phyloP scores from a whole-genome alignment of 2,797 vertebrate species.

The Tachyglossus aculeatus region DNA sequence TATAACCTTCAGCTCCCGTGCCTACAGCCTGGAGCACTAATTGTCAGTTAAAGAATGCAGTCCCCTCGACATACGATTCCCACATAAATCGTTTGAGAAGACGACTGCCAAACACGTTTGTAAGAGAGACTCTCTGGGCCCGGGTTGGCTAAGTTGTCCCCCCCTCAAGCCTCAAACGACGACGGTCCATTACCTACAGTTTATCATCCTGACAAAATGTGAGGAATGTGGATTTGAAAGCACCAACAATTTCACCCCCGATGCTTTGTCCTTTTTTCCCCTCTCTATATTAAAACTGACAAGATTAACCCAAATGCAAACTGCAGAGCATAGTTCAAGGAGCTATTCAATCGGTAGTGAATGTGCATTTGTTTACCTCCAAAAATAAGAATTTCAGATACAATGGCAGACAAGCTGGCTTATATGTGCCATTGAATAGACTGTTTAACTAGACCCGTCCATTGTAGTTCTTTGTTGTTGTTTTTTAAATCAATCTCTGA shows the following conservation, averaged over 20 bases:
- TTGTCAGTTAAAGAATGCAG: conserved; percentile 67
- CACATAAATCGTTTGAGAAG: conserved; percentile 72
- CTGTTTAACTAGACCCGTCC: conserved; percentile 72
- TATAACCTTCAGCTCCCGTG: conserved; percentile 63
- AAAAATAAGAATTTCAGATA: conserved; percentile 78
- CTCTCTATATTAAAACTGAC: conserved; percentile 77
- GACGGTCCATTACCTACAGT: conserved; percentile 76
- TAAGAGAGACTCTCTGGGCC: conserved; percentile 70
- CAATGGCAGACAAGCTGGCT: conserved; percentile 68
- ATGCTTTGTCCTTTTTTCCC: conserved; percentile 64
- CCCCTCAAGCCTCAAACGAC: conserved; percentile 63
- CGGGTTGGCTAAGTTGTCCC: conserved; percentile 60
- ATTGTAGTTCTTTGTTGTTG: too few species aligned
- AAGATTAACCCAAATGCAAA: conserved; percentile 79
- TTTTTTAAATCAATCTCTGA: conserved; percentile 77
- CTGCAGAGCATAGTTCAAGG: conserved; percentile 78
- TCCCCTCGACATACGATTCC: conserved; percentile 58
- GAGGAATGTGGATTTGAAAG: conserved; percentile 73
- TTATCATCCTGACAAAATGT: conserved; percentile 80
- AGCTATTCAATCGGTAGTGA: conserved; percentile 75
- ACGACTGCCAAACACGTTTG: conserved; percentile 50
- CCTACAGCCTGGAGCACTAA: conserved; percentile 64
- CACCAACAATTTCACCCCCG: conserved; percentile 73
- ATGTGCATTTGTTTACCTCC: conserved; percentile 80
- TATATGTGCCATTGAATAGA: conserved; percentile 65